phyloP scores from a whole-genome alignment of 2,888 invertebrate genomes.

The Brachynemurus nebulosus region DNA sequence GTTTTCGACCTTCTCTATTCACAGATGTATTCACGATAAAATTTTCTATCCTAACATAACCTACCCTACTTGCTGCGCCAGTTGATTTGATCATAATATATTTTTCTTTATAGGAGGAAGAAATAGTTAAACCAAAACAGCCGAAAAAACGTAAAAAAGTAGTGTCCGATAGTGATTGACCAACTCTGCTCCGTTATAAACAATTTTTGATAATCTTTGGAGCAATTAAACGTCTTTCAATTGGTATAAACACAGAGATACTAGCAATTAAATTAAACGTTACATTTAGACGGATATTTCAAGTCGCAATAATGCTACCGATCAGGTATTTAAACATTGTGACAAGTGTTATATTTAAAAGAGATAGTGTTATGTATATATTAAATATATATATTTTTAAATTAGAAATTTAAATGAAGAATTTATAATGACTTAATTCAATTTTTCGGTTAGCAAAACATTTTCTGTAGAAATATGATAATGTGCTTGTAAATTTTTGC shows the following conservation, averaged over 20 bases:
- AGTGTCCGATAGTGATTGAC: constrained; percentile 88
- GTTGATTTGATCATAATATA: too few species aligned
- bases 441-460: too few species aligned
- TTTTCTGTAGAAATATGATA: too few species aligned
- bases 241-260: neutral
- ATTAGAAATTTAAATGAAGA: neutral
- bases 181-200: constrained; percentile 19
- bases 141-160: constrained; percentile 86
- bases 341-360: neutral
- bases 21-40: too few species aligned
- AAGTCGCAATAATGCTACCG: neutral
- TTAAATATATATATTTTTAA: neutral
- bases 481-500: constrained; percentile 2
- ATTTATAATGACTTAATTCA: too few species aligned
- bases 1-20: too few species aligned
- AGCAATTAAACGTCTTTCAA: constrained; percentile 1
- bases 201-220: constrained; percentile 1
- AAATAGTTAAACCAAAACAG: constrained; percentile 80
- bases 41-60: too few species aligned
- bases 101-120: constrained; percentile 58
- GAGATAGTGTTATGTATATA: neutral
- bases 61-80: too few species aligned
- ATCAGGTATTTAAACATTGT: constrained; percentile 1
- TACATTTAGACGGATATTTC: neutral
- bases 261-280: too few species aligned